phyloP scores from a whole-genome alignment of 2,113 vertebrate species.

The Dasyornis broadbenti region DNA sequence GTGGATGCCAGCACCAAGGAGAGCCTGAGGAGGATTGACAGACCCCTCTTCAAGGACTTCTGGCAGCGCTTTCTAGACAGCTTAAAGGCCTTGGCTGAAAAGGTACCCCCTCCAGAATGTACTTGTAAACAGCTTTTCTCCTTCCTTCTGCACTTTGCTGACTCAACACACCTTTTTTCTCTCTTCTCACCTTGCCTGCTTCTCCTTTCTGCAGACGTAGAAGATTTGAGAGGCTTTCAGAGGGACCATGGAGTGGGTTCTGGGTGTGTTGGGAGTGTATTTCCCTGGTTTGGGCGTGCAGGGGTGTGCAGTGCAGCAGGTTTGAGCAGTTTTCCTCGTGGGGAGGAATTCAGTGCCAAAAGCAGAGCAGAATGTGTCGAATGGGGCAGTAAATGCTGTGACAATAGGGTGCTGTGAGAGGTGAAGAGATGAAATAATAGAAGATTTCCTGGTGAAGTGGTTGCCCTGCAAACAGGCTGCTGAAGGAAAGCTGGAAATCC shows the following conservation, averaged over 20 bases:
- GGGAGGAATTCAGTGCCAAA: not conserved
- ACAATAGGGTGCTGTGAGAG: not conserved
- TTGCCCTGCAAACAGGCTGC: not conserved
- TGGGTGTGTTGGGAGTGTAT: not conserved
- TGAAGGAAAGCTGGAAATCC: not conserved
- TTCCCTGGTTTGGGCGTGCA: accelerated
- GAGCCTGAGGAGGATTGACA: slow-evolving; percentile 91
- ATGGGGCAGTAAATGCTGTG: not conserved
- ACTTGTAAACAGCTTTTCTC: not conserved
- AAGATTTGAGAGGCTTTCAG: not conserved
- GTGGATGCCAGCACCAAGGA: slow-evolving; percentile 93
- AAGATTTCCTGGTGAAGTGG: not conserved
- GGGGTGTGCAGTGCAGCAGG: not conserved
- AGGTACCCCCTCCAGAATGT: slow-evolving; percentile 74
- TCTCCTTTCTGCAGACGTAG: not conserved
- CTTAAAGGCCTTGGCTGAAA: slow-evolving; percentile 89
- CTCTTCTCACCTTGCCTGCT: not conserved
- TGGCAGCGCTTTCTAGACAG: slow-evolving; percentile 93
- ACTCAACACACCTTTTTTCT: not conserved
- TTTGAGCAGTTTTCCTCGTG: not conserved
- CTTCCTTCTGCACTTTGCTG: not conserved
- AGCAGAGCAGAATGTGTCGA: not conserved
- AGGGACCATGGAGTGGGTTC: accelerated
- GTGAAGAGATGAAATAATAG: not conserved
- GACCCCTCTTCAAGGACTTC: slow-evolving; percentile 96